Evolutionary conservation across 2,113 vertebrate species (phyloP).

Genomic region (Zosterops japonicus): DNA sequence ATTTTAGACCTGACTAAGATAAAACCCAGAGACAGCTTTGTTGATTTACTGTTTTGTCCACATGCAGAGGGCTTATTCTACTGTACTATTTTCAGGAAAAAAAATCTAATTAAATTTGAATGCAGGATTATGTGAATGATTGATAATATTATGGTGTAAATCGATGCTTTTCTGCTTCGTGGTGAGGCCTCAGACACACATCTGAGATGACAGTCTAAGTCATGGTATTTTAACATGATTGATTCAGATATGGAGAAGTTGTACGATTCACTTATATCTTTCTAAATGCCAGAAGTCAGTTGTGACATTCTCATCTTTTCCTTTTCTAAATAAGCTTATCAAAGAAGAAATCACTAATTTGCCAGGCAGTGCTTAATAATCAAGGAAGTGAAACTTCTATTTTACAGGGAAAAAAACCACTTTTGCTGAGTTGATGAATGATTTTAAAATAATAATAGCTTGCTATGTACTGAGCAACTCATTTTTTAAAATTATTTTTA

Average conservation of each 20-base stretch:
- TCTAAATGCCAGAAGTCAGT: conserved; percentile 9
- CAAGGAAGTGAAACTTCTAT: conserved; percentile 57
- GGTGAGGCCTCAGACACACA: neutral
- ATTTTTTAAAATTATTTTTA: neutral
- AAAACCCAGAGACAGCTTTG: neutral
- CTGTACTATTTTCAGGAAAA: neutral
- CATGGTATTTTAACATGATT: conserved; percentile 19
- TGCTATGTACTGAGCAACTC: conserved; percentile 7
- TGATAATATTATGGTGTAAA: neutral
- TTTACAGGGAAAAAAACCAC: conserved; percentile 26
- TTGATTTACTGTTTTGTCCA: neutral
- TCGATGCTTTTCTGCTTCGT: neutral
- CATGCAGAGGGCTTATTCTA: neutral
- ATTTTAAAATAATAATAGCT: conserved; percentile 66
- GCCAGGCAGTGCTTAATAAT: conserved; percentile 26
- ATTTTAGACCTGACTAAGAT: neutral
- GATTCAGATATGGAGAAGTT: neutral
- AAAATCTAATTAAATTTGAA: neutral
- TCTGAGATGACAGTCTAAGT: neutral
- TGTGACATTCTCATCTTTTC: conserved; percentile 25
- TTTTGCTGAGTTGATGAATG: conserved; percentile 40
- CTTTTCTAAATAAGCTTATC: conserved; percentile 50
- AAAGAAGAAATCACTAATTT: conserved; percentile 55
- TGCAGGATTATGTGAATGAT: neutral
- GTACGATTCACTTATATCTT: conserved; percentile 20